A percentile compares a stretch with the other conserved stretches of the same genome.
Conservation (phyloP, 1,140 invertebrate genomes). For the Lethrus apterus region DNA sequence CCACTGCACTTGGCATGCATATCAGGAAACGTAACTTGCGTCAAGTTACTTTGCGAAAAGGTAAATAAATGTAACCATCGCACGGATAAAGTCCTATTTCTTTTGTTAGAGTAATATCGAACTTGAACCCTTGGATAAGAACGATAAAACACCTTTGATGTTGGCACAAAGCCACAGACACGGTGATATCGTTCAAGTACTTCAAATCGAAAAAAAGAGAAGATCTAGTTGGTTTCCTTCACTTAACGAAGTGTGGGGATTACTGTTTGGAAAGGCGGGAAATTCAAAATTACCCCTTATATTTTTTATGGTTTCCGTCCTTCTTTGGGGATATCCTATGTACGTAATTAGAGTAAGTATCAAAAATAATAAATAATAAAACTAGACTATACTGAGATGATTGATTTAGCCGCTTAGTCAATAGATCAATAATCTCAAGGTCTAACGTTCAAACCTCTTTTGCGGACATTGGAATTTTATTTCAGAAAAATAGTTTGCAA, state of each 20-base stretch:
- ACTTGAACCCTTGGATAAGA: slow-evolving; percentile 78
- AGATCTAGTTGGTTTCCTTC: slow-evolving; percentile 78
- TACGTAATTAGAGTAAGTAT: slow-evolving; percentile 70
- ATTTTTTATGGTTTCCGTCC: slow-evolving; percentile 75
- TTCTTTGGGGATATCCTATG: slow-evolving; percentile 90
- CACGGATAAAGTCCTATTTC: background rate
- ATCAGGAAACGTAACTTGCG: slow-evolving; percentile 75
- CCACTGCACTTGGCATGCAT: slow-evolving; percentile 88
- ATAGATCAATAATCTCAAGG: too few species aligned
- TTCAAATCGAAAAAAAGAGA: slow-evolving; percentile 72
- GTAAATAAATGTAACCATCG: slow-evolving; percentile 41
- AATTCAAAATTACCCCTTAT: slow-evolving; percentile 82
- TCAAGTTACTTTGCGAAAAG: slow-evolving; percentile 78
- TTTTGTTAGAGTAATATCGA: slow-evolving; percentile 68
- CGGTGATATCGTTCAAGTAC: slow-evolving; percentile 69
- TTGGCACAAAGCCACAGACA: slow-evolving; percentile 81
- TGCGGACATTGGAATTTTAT: too few species aligned
- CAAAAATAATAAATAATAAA: too few species aligned
- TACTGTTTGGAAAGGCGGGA: slow-evolving; percentile 81
- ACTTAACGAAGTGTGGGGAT: slow-evolving; percentile 79
- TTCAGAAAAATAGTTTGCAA: too few species aligned
- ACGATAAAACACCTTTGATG: slow-evolving; percentile 84
- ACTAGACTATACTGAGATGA: too few species aligned
- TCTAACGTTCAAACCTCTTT: too few species aligned
- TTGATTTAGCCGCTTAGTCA: too few species aligned